These are phyloP conservation scores for Serinus canaria DNA, from an alignment of 2,113 vertebrate genomes.

Conservation along the genomic window DNA sequence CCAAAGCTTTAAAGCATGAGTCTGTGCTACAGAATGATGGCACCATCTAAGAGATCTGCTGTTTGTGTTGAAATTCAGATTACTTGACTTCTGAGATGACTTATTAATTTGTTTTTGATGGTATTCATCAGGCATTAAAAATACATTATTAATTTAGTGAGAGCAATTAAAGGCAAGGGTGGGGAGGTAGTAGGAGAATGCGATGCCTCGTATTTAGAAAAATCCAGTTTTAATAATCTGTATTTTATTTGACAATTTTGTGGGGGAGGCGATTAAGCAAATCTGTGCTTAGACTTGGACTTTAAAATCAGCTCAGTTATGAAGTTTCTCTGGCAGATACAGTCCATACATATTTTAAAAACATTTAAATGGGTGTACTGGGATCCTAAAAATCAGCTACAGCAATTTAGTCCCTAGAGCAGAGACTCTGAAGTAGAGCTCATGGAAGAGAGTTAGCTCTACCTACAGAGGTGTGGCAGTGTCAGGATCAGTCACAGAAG, in stretches of 20 bases:
- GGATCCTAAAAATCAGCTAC: neutral
- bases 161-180: neutral
- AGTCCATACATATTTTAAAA: neutral
- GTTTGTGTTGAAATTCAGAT: neutral
- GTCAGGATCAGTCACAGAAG: neutral
- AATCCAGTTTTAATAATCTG: neutral
- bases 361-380: neutral
- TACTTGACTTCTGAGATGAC: neutral
- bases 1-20: neutral
- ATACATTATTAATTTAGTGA: neutral
- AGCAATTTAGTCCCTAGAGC: neutral
- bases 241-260: neutral
- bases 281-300: neutral
- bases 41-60: neutral
- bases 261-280: neutral
- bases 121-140: neutral
- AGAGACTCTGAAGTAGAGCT: neutral
- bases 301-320: neutral
- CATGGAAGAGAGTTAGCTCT: neutral
- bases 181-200: neutral
- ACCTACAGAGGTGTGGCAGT: neutral
- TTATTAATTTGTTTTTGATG: neutral
- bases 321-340: neutral
- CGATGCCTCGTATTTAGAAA: neutral
- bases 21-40: neutral